These are phyloP conservation scores for Onthophagus taurus DNA, from an alignment of 1,140 invertebrate genomes.

Conservation along the genomic window DNA sequence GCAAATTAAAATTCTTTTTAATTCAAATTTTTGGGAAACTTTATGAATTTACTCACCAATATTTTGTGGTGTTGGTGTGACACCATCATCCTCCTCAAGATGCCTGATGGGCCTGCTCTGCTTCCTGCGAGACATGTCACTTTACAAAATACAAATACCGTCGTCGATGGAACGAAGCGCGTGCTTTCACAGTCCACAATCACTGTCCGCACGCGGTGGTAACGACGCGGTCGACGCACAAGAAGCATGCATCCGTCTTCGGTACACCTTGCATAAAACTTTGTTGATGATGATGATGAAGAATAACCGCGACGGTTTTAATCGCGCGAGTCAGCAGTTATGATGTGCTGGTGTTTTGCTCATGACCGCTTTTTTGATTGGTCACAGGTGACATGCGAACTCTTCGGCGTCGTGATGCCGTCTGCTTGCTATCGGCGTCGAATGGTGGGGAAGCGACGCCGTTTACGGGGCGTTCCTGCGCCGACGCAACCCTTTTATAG, in stretches of 20 bases:
- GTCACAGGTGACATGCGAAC: conserved; percentile 30
- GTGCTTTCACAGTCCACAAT: too few species aligned
- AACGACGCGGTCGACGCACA: too few species aligned
- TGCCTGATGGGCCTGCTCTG: conserved; percentile 47
- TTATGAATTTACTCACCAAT: too few species aligned
- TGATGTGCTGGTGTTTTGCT: neutral
- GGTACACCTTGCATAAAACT: neutral
- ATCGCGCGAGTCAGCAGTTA: too few species aligned
- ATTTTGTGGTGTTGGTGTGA: too few species aligned
- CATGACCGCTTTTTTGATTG: conserved; percentile 21
- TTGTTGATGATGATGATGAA: neutral
- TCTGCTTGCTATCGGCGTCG: conserved; percentile 28
- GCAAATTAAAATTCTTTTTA: too few species aligned
- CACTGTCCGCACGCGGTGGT: too few species aligned
- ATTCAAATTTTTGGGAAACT: too few species aligned
- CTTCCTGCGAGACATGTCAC: conserved; percentile 49
- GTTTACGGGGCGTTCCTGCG: conserved; percentile 35
- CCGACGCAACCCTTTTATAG: conserved; percentile 30
- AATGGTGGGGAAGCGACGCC: conserved; percentile 33
- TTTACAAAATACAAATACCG: neutral
- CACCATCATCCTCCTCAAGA: conserved; percentile 39
- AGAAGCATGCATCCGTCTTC: neutral
- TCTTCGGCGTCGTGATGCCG: conserved; percentile 34
- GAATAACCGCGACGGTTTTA: too few species aligned
- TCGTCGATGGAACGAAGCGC: conserved; percentile 23